Conservation (phyloP, 2,888 invertebrate species). For the Meliscaeva auricollis region DNA sequence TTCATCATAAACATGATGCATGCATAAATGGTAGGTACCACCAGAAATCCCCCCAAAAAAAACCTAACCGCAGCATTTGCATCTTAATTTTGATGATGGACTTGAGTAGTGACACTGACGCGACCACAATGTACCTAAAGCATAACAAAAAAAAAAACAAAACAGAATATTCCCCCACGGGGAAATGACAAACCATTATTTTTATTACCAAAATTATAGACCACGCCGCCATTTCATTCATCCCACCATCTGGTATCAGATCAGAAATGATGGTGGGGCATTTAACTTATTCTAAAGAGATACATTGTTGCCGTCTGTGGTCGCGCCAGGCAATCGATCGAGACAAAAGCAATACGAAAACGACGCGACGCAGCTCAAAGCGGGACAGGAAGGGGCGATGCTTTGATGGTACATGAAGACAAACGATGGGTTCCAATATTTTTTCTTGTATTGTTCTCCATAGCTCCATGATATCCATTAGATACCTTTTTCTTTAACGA, state of each 20-base stretch:
- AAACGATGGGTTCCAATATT: slow-evolving; percentile 33
- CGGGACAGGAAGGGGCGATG: not conserved
- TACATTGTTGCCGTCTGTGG: slow-evolving; percentile 37
- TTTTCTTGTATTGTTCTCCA: not conserved
- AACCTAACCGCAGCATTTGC: slow-evolving; percentile 42
- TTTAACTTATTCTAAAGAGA: slow-evolving; percentile 56
- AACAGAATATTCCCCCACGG: slow-evolving; percentile 33
- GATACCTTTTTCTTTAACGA: slow-evolving; percentile 10
- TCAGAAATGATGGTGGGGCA: slow-evolving; percentile 29
- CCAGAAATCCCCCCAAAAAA: not conserved
- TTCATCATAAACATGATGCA: slow-evolving; percentile 31
- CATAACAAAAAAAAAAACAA: not conserved
- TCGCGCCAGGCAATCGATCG: not conserved
- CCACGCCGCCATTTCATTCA: slow-evolving; percentile 45
- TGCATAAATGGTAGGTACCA: not conserved
- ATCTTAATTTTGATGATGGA: slow-evolving; percentile 31
- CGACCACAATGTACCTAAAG: not conserved
- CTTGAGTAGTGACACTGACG: slow-evolving; percentile 42
- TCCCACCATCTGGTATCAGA: slow-evolving; percentile 45
- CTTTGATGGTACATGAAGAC: no score
- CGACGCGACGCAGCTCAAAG: not conserved
- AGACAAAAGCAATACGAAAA: not conserved
- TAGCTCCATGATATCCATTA: slow-evolving; percentile 16
- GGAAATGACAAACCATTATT: slow-evolving; percentile 61
- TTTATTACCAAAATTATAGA: slow-evolving; percentile 71